Evolutionary conservation across 2,888 invertebrate genomes (phyloP).

Genomic region (Autographa pulchrina): DNA sequence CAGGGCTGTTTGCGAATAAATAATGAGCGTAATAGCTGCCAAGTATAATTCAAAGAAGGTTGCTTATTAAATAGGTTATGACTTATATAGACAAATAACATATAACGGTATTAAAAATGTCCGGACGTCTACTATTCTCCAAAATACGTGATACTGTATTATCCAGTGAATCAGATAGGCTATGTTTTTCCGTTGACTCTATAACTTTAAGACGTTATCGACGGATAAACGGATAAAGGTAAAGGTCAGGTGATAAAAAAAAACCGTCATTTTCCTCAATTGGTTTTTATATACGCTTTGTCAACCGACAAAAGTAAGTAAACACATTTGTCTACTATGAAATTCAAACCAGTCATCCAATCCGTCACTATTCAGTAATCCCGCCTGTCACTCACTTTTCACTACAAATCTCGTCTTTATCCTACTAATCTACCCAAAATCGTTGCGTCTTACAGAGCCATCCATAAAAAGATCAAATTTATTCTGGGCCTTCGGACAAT

Average conservation of each 20-base stretch:
- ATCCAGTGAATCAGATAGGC: too few relatives aligned
- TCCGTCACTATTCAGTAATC: background rate
- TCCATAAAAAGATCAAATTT: constrained; percentile 4
- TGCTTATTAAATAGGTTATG: background rate
- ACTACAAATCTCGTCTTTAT: background rate
- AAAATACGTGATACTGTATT: too few relatives aligned
- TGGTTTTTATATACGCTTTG: too few relatives aligned
- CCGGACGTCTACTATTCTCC: too few relatives aligned
- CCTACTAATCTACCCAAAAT: background rate
- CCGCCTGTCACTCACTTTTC: background rate
- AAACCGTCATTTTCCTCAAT: too few relatives aligned
- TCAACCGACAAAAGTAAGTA: too few relatives aligned
- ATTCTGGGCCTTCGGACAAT: constrained; percentile 1
- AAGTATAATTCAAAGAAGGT: background rate
- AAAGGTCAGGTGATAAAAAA: too few relatives aligned
- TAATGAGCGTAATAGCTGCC: background rate
- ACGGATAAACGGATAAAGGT: too few relatives aligned
- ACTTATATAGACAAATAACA: background rate
- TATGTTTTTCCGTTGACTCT: too few relatives aligned
- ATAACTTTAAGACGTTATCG: too few relatives aligned
- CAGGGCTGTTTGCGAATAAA: background rate
- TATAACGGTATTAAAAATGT: background rate
- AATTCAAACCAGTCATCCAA: too few relatives aligned
- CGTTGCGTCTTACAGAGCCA: background rate
- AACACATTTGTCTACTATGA: too few relatives aligned